Conservation (phyloP, 2,888 invertebrate genomes). For the Coecobrya sp. region DNA sequence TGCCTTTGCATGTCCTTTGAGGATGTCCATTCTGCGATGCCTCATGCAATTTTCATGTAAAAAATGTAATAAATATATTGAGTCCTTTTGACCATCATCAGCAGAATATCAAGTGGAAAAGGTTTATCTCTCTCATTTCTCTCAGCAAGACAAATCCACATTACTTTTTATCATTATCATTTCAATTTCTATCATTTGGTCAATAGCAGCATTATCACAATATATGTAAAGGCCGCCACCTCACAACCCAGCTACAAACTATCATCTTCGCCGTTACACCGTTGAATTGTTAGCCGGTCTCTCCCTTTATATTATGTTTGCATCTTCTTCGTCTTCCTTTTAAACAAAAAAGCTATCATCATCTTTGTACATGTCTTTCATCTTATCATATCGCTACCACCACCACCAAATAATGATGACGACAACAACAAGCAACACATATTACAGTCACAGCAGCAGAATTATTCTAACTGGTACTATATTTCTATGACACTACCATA, state of each 20-base stretch:
- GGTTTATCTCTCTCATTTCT: background rate
- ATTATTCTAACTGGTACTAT: too few relatives aligned
- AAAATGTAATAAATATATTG: constrained; percentile 19
- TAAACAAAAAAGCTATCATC: background rate
- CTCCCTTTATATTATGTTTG: background rate
- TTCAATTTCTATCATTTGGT: background rate
- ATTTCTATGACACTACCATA: too few relatives aligned
- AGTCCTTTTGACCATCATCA: too few relatives aligned
- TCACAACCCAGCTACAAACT: background rate
- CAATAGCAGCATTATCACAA: background rate
- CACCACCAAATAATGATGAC: constrained; percentile 2
- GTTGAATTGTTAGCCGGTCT: constrained; percentile 2
- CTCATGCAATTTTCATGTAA: constrained; percentile 29
- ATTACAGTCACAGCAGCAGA: too few relatives aligned
- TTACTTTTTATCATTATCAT: constrained; percentile 30
- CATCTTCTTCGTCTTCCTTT: background rate
- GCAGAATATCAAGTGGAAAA: too few relatives aligned
- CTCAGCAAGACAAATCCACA: constrained; percentile 30
- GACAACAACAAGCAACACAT: background rate
- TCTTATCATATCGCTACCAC: constrained; percentile 34
- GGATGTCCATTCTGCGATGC: background rate
- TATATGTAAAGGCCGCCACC: constrained; percentile 27
- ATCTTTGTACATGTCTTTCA: background rate
- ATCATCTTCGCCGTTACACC: background rate
- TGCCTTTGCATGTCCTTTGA: background rate